Percentiles rank a stretch among this genome's conserved stretches.
Evolutionary conservation across 2,797 vertebrate species (phyloP).

Genomic region (Pitangus sulphuratus): DNA sequence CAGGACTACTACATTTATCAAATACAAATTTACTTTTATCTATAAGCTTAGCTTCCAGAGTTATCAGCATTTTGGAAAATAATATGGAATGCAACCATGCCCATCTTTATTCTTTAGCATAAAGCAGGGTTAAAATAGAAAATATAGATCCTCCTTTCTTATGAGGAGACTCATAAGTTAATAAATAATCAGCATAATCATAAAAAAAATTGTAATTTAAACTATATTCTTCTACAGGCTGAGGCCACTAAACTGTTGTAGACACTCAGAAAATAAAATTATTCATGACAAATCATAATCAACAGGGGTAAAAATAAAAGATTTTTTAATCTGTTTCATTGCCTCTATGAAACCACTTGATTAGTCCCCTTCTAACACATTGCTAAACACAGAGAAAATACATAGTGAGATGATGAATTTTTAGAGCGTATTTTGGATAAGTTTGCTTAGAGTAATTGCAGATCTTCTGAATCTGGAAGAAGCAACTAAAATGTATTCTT

Average conservation of each 20-base stretch:
- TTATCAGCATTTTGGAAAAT: neutral
- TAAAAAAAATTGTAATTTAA: neutral
- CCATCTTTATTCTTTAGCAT: neutral
- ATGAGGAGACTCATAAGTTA: accelerated
- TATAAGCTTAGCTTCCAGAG: neutral
- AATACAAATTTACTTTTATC: neutral
- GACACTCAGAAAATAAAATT: neutral
- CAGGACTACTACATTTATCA: neutral
- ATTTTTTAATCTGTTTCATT: neutral
- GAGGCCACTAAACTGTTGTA: neutral
- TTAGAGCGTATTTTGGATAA: neutral
- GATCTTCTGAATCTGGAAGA: neutral
- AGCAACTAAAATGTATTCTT: constrained; percentile 11
- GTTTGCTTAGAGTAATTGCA: constrained; percentile 10
- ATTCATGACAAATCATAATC: neutral
- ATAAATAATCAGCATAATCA: neutral
- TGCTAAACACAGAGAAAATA: neutral
- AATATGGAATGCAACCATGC: neutral
- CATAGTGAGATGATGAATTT: neutral
- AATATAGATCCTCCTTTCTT: neutral
- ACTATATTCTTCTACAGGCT: neutral
- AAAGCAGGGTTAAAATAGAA: neutral
- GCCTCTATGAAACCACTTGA: neutral
- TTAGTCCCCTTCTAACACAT: constrained; percentile 9
- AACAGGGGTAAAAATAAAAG: neutral